Percentiles rank a stretch among this genome's conserved stretches.
phyloP scores from a whole-genome alignment of 2,797 vertebrate species.

The Otolemur crassicaudatus region DNA sequence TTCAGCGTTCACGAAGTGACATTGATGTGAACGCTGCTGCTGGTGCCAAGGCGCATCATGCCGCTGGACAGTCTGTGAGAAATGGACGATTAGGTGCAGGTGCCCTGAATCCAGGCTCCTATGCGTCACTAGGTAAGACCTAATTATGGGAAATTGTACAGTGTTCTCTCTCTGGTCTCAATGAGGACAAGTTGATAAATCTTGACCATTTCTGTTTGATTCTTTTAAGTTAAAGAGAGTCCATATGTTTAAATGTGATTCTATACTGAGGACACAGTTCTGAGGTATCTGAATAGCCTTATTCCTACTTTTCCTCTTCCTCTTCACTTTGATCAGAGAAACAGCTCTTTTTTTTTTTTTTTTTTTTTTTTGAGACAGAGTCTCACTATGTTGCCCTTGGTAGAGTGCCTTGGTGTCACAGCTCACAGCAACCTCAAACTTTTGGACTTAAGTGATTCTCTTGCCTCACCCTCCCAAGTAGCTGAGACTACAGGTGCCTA shows the following conservation, averaged over 20 bases:
- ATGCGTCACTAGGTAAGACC: slow-evolving; percentile 95
- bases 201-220: not conserved
- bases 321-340: not conserved
- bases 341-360: not conserved
- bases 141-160: fast-evolving
- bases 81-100: slow-evolving; percentile 89
- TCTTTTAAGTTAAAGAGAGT: not conserved
- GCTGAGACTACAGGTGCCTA: too few species aligned
- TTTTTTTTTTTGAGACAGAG: too few species aligned
- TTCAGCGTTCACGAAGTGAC: slow-evolving; percentile 97
- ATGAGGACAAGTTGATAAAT: not conserved
- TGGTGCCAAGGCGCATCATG: slow-evolving; percentile 94
- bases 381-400: too few species aligned
- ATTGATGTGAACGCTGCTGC: slow-evolving; percentile 97
- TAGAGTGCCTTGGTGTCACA: too few species aligned
- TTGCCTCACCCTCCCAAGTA: too few species aligned
- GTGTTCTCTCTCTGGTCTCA: not conserved
- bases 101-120: slow-evolving; percentile 92
- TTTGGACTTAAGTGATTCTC: too few species aligned
- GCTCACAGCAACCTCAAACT: too few species aligned
- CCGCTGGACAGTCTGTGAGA: slow-evolving; percentile 87
- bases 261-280: not conserved
- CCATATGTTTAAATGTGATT: not conserved
- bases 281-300: not conserved
- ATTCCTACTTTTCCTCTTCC: not conserved